Evolutionary conservation across 2,888 invertebrate genomes (phyloP).

Genomic region (Drosophila paranaensis): DNA sequence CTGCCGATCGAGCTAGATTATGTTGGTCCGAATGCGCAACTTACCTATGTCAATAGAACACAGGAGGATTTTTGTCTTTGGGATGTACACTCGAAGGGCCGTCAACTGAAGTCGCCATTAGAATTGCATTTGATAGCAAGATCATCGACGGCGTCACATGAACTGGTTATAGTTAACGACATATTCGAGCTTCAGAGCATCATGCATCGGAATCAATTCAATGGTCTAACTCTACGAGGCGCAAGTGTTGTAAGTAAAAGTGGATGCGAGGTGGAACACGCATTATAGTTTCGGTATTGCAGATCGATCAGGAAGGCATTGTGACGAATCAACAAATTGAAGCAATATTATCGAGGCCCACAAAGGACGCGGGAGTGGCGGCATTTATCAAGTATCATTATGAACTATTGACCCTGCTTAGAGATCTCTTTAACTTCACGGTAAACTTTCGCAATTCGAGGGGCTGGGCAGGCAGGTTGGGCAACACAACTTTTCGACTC

Average conservation of each 20-base stretch:
- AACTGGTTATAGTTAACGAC: slow-evolving; percentile 40
- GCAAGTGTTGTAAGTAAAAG: slow-evolving; percentile 78
- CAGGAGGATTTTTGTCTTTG: slow-evolving; percentile 56
- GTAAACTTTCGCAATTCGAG: slow-evolving; percentile 81
- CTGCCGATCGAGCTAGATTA: slow-evolving; percentile 58
- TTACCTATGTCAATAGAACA: slow-evolving; percentile 73
- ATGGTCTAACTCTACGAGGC: slow-evolving; percentile 75
- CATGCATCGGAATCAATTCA: slow-evolving; percentile 71
- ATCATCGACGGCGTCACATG: slow-evolving; percentile 17
- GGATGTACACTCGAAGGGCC: slow-evolving; percentile 82
- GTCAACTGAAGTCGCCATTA: slow-evolving; percentile 72
- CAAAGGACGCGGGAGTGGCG: slow-evolving; percentile 76
- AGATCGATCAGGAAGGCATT: slow-evolving; percentile 83
- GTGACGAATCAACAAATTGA: slow-evolving; percentile 72
- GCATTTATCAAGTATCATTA: slow-evolving; percentile 82
- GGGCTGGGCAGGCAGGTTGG: slow-evolving; percentile 83
- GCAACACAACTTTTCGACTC: slow-evolving; percentile 78
- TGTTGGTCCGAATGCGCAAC: slow-evolving; percentile 81
- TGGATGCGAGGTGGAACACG: not conserved
- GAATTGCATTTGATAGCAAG: slow-evolving; percentile 63
- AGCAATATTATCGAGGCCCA: slow-evolving; percentile 60
- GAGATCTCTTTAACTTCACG: slow-evolving; percentile 81
- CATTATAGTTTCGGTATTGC: not conserved
- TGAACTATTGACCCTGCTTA: slow-evolving; percentile 67
- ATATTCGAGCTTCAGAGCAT: slow-evolving; percentile 75